phyloP scores from a whole-genome alignment of 2,797 vertebrate genomes.

The Chelon auratus region DNA sequence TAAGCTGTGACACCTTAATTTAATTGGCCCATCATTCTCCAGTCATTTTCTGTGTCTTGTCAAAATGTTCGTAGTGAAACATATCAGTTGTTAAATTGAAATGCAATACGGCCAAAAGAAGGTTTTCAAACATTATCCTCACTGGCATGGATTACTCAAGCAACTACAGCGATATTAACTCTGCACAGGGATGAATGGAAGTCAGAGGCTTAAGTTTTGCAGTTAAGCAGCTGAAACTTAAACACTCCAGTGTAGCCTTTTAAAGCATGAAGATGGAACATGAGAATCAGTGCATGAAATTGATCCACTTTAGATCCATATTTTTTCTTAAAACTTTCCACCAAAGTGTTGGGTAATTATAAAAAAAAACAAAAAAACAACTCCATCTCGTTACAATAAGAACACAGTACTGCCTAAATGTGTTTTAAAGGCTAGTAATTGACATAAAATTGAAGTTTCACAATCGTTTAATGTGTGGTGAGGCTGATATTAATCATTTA shows the following conservation, averaged over 20 bases:
- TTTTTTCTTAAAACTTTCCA: background rate
- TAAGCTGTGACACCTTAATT: background rate
- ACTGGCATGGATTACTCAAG: background rate
- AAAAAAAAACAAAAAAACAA: too few relatives aligned
- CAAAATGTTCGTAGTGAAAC: background rate
- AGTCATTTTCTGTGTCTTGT: background rate
- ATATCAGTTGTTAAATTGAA: background rate
- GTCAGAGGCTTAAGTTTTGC: slow-evolving; percentile 8
- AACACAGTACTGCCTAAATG: background rate
- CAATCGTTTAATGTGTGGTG: slow-evolving; percentile 2
- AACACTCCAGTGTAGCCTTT: slow-evolving; percentile 12
- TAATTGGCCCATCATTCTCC: background rate
- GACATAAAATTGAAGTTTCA: background rate
- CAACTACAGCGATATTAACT: background rate
- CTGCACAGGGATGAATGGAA: background rate
- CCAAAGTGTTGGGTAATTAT: too few relatives aligned
- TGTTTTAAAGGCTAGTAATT: background rate
- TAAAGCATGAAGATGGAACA: slow-evolving; percentile 31
- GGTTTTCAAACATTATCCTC: background rate
- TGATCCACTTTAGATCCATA: background rate
- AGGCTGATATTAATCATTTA: background rate
- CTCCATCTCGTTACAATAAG: background rate
- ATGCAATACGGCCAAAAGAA: background rate
- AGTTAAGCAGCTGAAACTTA: background rate
- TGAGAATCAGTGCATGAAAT: slow-evolving; percentile 22